Evolutionary conservation across 2,113 vertebrate species (phyloP).

Genomic region (Cepphus grylle): DNA sequence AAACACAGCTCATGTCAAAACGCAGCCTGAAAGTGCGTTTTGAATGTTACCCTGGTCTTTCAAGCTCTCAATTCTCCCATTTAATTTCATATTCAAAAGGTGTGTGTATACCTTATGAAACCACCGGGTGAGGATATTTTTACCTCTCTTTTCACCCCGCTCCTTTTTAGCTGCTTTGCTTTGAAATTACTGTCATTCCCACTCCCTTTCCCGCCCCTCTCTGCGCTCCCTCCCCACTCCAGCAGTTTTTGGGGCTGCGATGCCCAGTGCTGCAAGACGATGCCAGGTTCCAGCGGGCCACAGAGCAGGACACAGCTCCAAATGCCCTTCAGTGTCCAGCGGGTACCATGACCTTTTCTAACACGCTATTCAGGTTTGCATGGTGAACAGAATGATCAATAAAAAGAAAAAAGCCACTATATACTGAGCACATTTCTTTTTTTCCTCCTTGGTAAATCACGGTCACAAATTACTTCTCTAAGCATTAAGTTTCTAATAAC

Average conservation of each 20-base stretch:
- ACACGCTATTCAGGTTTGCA: neutral
- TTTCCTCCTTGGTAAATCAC: neutral
- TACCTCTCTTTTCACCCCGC: neutral
- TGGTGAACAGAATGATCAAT: neutral
- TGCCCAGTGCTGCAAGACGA: neutral
- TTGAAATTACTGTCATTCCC: neutral
- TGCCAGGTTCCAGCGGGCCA: neutral
- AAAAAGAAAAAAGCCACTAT: neutral
- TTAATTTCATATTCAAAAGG: neutral
- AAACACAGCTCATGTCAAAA: neutral
- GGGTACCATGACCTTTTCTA: neutral
- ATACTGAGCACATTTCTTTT: neutral
- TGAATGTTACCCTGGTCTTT: neutral
- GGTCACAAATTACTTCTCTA: neutral
- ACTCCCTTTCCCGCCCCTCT: neutral
- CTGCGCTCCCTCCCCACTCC: neutral
- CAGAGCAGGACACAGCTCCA: neutral
- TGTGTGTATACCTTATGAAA: neutral
- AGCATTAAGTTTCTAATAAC: neutral
- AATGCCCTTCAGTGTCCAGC: neutral
- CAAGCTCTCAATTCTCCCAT: neutral
- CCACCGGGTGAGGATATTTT: neutral
- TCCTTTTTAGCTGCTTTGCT: neutral
- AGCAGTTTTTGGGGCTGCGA: neutral
- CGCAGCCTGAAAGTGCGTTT: neutral